Evolutionary conservation across 2,888 invertebrate species (phyloP).

Genomic region (Norana najaformis): DNA sequence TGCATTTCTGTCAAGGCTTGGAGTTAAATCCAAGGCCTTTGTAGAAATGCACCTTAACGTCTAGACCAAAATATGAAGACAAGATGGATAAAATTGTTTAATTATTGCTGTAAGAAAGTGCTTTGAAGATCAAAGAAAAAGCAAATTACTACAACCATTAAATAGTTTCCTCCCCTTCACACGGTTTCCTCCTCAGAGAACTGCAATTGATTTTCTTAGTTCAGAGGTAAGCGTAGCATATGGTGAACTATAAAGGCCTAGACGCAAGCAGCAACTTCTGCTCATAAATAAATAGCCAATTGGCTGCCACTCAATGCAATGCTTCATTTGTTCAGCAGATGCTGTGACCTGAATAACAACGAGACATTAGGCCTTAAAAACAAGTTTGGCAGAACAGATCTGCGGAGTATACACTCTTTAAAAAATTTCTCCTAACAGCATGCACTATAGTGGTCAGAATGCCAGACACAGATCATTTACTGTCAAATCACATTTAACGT

Average conservation of each 20-base stretch:
- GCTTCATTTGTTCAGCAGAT: neutral
- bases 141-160: too few species aligned
- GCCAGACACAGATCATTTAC: neutral
- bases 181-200: neutral
- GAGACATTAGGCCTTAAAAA: neutral
- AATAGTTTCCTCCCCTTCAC: constrained; percentile 41
- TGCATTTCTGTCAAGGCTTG: too few species aligned
- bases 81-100: constrained; percentile 50
- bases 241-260: neutral
- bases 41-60: too few species aligned
- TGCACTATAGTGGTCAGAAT: neutral
- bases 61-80: too few species aligned
- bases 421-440: neutral
- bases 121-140: too few species aligned
- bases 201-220: neutral
- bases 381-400: neutral
- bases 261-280: neutral
- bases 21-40: too few species aligned
- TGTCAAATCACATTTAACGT: neutral
- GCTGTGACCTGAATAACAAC: neutral
- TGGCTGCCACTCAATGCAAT: neutral
- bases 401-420: neutral
- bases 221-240: neutral
- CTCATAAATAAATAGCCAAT: neutral
- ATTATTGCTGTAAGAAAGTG: too few species aligned